Percentiles rank a stretch among this genome's conserved stretches.
Evolutionary conservation across 2,113 vertebrate genomes (phyloP).

Genomic region (Hucho hucho): DNA sequence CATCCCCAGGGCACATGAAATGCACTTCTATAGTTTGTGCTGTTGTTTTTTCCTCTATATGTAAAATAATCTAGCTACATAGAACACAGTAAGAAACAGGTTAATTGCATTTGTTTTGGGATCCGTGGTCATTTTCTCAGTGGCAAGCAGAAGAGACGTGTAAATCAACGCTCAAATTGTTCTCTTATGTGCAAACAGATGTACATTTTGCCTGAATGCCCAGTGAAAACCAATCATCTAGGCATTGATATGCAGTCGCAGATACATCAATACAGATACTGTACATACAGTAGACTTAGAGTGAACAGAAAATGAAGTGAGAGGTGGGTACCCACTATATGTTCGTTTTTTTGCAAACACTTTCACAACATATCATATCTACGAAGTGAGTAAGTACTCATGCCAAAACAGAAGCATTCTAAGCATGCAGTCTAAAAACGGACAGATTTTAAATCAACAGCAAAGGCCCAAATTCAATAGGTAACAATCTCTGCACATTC

Average conservation of each 20-base stretch:
- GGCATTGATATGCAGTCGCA: slow-evolving; percentile 11
- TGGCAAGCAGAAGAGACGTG: slow-evolving; percentile 5
- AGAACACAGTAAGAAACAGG: not conserved
- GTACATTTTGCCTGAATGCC: slow-evolving; percentile 30
- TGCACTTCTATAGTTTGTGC: not conserved
- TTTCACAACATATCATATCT: slow-evolving; percentile 63
- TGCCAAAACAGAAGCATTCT: slow-evolving; percentile 61
- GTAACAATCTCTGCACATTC: slow-evolving; percentile 3
- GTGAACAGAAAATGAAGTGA: slow-evolving; percentile 51
- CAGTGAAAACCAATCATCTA: slow-evolving; percentile 20
- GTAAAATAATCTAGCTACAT: not conserved
- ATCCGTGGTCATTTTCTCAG: not conserved
- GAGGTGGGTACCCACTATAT: slow-evolving; percentile 22
- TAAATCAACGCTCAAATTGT: slow-evolving; percentile 12
- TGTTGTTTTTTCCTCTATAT: not conserved
- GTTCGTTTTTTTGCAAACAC: slow-evolving; percentile 57
- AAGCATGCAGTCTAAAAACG: slow-evolving; percentile 67
- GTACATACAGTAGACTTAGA: slow-evolving; percentile 28
- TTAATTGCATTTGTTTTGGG: not conserved
- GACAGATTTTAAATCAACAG: slow-evolving; percentile 58
- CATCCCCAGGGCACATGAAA: slow-evolving; percentile 2
- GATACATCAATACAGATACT: slow-evolving; percentile 15
- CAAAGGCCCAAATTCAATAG: slow-evolving; percentile 34
- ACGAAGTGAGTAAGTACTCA: slow-evolving; percentile 58
- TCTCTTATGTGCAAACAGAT: slow-evolving; percentile 39